Conservation (phyloP, 1,140 invertebrate genomes). For the Antheraea pernyi region DNA sequence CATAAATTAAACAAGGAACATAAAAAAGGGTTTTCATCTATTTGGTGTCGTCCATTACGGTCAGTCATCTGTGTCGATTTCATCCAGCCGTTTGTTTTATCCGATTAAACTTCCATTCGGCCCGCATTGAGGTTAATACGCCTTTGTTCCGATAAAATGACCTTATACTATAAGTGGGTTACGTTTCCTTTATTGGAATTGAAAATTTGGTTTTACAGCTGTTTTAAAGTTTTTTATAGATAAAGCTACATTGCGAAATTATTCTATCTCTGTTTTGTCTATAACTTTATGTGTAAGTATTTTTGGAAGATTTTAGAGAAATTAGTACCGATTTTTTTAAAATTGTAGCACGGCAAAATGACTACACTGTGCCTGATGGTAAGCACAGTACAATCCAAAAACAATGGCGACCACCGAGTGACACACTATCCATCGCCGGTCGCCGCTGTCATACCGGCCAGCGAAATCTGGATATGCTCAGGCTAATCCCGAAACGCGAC, state of each 20-base stretch:
- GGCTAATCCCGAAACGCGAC: too few species aligned
- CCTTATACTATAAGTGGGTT: conserved; percentile 30
- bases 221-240: background rate
- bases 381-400: too few species aligned
- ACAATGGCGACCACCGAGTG: too few species aligned
- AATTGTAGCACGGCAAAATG: too few species aligned
- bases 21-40: background rate
- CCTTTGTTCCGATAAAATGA: conserved; percentile 28
- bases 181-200: conserved; percentile 30
- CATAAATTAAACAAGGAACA: background rate
- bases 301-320: too few species aligned
- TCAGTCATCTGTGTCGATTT: background rate
- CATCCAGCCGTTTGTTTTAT: conserved; percentile 1
- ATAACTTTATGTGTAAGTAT: too few species aligned
- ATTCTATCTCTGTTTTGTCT: too few species aligned
- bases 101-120: background rate
- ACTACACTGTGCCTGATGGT: too few species aligned
- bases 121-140: conserved; percentile 14
- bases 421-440: too few species aligned
- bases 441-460: too few species aligned
- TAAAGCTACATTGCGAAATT: background rate
- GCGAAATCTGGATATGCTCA: too few species aligned
- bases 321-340: too few species aligned
- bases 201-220: background rate
- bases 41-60: background rate